Evolutionary conservation across 2,888 invertebrate species (phyloP).

Genomic region (Clepsis dumicolana): DNA sequence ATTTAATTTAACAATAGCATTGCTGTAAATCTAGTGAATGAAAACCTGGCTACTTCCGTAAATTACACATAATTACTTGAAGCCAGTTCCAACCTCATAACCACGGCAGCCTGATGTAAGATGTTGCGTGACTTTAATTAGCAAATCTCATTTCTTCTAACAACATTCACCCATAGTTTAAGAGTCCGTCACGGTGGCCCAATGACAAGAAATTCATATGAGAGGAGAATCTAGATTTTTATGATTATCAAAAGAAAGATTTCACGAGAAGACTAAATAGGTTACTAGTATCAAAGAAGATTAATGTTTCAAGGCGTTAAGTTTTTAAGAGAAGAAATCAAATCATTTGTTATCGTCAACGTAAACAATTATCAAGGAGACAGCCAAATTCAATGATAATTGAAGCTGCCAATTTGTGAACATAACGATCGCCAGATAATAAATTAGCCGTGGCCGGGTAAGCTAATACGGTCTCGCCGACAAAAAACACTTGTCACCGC

Average conservation of each 20-base stretch:
- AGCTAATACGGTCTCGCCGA: conserved; percentile 53
- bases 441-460: conserved; percentile 43
- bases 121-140: conserved; percentile 39
- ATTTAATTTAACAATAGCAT: not conserved
- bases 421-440: conserved; percentile 44
- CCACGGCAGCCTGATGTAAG: conserved; percentile 34
- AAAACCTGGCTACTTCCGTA: conserved; percentile 17
- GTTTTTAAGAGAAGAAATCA: not conserved
- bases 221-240: not conserved
- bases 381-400: conserved; percentile 33
- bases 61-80: conserved; percentile 29
- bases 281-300: too few relatives aligned
- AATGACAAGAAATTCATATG: not conserved
- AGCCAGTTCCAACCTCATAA: conserved; percentile 17
- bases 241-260: too few relatives aligned
- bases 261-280: too few relatives aligned
- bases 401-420: conserved; percentile 26
- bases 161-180: conserved; percentile 8
- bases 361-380: conserved; percentile 32
- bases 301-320: not conserved
- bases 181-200: too few relatives aligned
- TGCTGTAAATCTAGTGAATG: not conserved
- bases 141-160: conserved; percentile 33
- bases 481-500: conserved; percentile 49
- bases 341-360: conserved; percentile 6